phyloP scores from a whole-genome alignment of 2,888 invertebrate species.

The Eupithecia exiguata region DNA sequence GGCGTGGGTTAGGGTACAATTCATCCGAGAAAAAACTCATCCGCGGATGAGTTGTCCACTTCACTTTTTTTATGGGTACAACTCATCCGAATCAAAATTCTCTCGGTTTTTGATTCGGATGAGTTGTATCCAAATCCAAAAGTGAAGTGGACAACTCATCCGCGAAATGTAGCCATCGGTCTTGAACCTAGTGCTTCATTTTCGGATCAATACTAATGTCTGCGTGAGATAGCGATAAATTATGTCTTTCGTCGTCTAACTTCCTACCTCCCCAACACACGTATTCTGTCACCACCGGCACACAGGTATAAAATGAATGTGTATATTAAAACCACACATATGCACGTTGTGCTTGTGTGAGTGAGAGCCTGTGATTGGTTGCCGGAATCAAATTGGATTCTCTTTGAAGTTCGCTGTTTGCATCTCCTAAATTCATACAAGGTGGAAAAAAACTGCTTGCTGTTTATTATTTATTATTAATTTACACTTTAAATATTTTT shows the following conservation, averaged over 20 bases:
- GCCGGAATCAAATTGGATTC: neutral
- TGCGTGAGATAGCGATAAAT: constrained; percentile 30
- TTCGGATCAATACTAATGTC: constrained; percentile 25
- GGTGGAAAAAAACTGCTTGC: neutral
- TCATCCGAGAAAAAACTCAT: too few species aligned
- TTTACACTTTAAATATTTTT: too few species aligned
- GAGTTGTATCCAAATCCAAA: too few species aligned
- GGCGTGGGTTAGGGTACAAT: too few species aligned
- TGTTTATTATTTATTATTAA: too few species aligned
- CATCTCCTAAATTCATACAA: neutral
- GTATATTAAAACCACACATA: neutral
- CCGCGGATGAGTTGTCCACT: too few species aligned
- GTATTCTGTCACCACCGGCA: neutral
- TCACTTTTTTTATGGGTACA: too few species aligned
- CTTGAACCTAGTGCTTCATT: neutral
- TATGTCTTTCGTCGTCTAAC: constrained; percentile 13
- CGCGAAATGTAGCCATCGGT: too few species aligned
- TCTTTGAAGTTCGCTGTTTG: neutral
- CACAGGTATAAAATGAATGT: neutral
- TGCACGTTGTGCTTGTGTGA: neutral
- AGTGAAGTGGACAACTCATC: too few species aligned
- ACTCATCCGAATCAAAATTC: too few species aligned
- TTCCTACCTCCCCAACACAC: neutral
- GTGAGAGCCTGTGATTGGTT: neutral
- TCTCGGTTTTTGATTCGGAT: too few species aligned